Conservation (phyloP, 1,140 invertebrate genomes). For the Apis cerana region DNA sequence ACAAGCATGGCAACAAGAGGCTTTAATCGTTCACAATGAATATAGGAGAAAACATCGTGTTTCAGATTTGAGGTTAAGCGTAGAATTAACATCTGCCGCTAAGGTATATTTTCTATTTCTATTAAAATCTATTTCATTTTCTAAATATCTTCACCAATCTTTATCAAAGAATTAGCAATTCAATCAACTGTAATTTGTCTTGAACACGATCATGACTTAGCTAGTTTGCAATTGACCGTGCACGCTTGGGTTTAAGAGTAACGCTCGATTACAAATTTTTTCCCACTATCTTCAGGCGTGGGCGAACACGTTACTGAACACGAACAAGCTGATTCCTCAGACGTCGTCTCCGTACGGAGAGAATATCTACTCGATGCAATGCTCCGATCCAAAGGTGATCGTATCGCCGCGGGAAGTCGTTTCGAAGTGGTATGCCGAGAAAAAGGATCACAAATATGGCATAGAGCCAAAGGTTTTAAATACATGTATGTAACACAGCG, state of each 20-base stretch:
- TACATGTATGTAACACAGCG: constrained; percentile 75
- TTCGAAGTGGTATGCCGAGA: constrained; percentile 87
- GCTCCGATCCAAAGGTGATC: constrained; percentile 85
- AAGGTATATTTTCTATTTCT: constrained; percentile 76
- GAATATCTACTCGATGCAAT: constrained; percentile 87
- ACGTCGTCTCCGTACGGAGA: constrained; percentile 84
- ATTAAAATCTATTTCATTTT: background rate
- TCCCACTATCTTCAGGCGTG: constrained; percentile 80
- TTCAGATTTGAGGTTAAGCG: constrained; percentile 83
- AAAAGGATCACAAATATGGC: constrained; percentile 84
- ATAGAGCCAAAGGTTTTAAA: constrained; percentile 84
- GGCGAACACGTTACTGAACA: constrained; percentile 88
- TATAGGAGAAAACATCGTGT: constrained; percentile 89
- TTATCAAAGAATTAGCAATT: background rate
- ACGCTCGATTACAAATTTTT: constrained; percentile 32
- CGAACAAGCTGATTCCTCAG: constrained; percentile 85
- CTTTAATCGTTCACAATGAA: constrained; percentile 88
- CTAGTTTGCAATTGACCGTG: background rate
- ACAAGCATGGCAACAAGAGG: constrained; percentile 83
- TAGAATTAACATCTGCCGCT: constrained; percentile 80
- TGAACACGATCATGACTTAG: background rate
- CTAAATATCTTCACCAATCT: background rate
- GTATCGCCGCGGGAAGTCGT: constrained; percentile 85
- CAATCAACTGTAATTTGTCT: background rate
- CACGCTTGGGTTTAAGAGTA: background rate